A percentile compares a stretch with the other conserved stretches of the same genome.
Conservation (phyloP, 1,140 invertebrate species). For the Drosophila quadrilineata region DNA sequence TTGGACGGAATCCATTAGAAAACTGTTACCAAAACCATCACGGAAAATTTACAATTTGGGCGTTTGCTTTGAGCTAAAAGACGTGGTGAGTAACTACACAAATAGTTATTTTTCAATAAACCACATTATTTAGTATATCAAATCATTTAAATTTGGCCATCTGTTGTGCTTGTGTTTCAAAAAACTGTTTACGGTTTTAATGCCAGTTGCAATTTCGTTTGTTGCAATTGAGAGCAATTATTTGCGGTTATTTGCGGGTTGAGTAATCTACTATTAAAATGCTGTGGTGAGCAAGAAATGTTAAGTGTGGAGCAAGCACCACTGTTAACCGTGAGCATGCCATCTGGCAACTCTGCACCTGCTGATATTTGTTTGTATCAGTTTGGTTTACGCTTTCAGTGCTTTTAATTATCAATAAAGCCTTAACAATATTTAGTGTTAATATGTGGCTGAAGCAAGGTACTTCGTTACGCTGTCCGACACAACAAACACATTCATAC, state of each 20-base stretch:
- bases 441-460: conserved; percentile 15
- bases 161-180: neutral
- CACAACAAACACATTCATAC: neutral
- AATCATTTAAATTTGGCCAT: neutral
- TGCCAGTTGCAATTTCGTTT: neutral
- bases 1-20: conserved; percentile 32
- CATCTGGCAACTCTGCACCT: conserved; percentile 12
- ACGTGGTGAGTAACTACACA: conserved; percentile 57
- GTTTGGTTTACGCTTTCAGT: neutral
- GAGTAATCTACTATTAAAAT: neutral
- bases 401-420: conserved; percentile 10
- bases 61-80: conserved; percentile 51
- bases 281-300: neutral
- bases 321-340: neutral
- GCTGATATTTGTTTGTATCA: conserved; percentile 22
- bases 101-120: neutral
- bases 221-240: neutral
- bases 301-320: neutral
- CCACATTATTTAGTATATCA: neutral
- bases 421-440: conserved; percentile 12
- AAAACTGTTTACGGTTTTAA: neutral
- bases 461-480: neutral
- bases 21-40: conserved; percentile 33
- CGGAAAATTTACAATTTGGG: conserved; percentile 70
- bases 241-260: neutral